These are phyloP conservation scores for Hystrix brachyura DNA, from an alignment of 2,113 vertebrate genomes.

Conservation along the genomic window DNA sequence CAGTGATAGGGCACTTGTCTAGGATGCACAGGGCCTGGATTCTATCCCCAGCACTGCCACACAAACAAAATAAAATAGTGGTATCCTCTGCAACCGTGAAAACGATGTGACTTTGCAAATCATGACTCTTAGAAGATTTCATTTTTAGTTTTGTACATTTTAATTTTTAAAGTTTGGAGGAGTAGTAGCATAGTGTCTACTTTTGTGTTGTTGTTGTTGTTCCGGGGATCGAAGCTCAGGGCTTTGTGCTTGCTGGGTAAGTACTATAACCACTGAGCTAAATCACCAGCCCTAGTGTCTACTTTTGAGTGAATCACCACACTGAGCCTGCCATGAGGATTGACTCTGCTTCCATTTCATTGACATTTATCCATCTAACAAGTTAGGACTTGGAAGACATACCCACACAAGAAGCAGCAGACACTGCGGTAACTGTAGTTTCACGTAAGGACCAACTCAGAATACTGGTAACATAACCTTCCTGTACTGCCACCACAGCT, in stretches of 20 bases:
- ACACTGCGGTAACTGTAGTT: not conserved
- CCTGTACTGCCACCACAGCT: not conserved
- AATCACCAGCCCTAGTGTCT: not conserved
- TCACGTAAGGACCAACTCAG: not conserved
- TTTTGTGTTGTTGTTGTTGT: not conserved
- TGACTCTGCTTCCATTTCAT: not conserved
- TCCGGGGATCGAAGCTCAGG: no score
- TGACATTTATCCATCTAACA: not conserved
- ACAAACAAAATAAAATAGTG: not conserved
- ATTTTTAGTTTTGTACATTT: not conserved
- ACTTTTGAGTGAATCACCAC: not conserved
- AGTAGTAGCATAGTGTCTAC: not conserved
- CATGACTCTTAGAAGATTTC: not conserved
- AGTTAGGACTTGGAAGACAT: not conserved
- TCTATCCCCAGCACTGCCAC: not conserved
- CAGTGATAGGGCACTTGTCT: not conserved
- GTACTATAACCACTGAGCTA: no score
- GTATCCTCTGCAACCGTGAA: not conserved
- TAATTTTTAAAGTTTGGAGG: not conserved
- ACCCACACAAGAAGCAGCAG: not conserved
- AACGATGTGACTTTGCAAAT: not conserved
- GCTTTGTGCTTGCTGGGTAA: no score
- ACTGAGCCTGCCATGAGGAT: not conserved
- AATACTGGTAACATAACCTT: not conserved
- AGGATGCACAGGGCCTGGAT: not conserved